Evolutionary conservation across 2,797 vertebrate genomes (phyloP), one percentile per base, ranked within the genome.

Genomic region (Acipenser transmontanus): DNA sequence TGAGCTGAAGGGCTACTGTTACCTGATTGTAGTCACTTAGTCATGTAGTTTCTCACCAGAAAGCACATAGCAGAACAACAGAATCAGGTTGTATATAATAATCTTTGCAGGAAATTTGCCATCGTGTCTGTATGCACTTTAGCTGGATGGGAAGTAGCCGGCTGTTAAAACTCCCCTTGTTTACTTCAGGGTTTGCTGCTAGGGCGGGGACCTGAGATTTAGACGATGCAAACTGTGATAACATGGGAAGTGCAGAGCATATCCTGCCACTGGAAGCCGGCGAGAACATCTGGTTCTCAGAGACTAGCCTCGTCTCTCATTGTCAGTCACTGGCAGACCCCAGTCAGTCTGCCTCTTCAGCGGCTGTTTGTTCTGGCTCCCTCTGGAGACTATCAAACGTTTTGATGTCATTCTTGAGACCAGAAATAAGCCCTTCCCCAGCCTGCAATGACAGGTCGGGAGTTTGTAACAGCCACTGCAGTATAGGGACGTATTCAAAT

Each of bases 161-260:
- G 50, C 61, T 67, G 56, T 68, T 50, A 66, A 65, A 65, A 59
- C 57, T 50, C 63, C 66, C 11, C 51, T 50, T 61, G 59, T 11
- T 63, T 76, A 8, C 72, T 79, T 72, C 67, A 59, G 17, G 1
- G 34, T 2, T 0, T 6, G 0, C 14, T 71, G 69, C 72, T 77
- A 69, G 68, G 62, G 60, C 70, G 68, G 65, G 71, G 47, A 17
- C 72, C 61, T 63, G 20, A 34, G 34, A 34, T 34, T 34, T 34
- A 34, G 34, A 34, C 34, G 6, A 71, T 70, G 2, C 61, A 70
- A 60, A 8, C 34, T 67, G 7, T 57, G 62, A 0, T 68, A 71
- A 50, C 10, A 48, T 8, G 1, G 5, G 54, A 69, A 34, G 7
- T 65, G 9, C 63, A 70, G 6, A 57, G 0, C 63, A 54, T 62